Conservation (phyloP, 2,797 vertebrate species). For the Coilia nasus region DNA sequence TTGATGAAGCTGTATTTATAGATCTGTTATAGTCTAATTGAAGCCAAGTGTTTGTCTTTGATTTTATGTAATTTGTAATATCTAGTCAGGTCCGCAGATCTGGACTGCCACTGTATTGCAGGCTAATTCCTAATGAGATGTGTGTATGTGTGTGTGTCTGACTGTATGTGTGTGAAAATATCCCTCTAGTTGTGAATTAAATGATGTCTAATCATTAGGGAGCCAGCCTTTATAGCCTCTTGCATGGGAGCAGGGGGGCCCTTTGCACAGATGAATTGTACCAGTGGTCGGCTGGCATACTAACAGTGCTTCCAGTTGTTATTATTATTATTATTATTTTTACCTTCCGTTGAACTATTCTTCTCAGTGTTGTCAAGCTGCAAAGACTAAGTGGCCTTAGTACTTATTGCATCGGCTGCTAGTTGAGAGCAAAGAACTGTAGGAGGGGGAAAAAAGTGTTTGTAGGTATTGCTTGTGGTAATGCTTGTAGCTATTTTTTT, state of each 20-base stretch:
- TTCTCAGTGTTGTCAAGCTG: constrained; percentile 40
- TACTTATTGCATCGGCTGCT: constrained; percentile 37
- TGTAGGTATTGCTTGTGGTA: too few relatives aligned
- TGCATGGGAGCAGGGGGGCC: not conserved
- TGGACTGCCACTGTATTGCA: constrained; percentile 47
- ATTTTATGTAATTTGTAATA: constrained; percentile 78
- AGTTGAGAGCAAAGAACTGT: not conserved
- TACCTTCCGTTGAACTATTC: constrained; percentile 31
- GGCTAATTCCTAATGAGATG: constrained; percentile 42
- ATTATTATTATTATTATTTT: constrained; percentile 1
- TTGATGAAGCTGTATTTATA: constrained; percentile 58
- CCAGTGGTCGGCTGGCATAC: constrained; percentile 36
- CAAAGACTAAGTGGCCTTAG: constrained; percentile 53
- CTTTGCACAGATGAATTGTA: constrained; percentile 35
- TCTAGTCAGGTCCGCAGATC: constrained; percentile 39
- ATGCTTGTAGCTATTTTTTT: not conserved
- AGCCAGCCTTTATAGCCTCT: constrained; percentile 32
- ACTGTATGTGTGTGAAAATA: not conserved
- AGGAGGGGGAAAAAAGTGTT: not conserved
- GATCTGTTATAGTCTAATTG: constrained; percentile 56
- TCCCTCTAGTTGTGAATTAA: constrained; percentile 43
- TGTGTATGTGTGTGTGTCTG: constrained; percentile 7
- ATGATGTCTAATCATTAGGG: constrained; percentile 47
- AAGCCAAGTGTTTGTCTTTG: constrained; percentile 64
- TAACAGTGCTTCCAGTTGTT: constrained; percentile 37